These are phyloP conservation scores for Prietella phreatophila DNA, from an alignment of 2,113 vertebrate genomes.

Conservation along the genomic window DNA sequence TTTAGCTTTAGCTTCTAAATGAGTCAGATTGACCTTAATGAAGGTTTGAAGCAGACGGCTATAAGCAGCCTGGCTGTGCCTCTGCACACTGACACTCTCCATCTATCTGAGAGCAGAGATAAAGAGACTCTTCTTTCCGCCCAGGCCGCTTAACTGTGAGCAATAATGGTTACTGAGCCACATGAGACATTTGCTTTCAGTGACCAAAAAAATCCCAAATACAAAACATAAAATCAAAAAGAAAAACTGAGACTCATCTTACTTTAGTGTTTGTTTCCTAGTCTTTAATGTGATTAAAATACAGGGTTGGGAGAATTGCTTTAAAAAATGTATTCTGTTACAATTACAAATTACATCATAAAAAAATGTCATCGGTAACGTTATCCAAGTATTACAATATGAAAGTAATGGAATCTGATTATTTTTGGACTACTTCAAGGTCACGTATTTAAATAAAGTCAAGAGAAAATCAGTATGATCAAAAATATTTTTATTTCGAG, in stretches of 20 bases:
- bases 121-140: constrained; percentile 15
- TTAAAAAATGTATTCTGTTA: too few relatives aligned
- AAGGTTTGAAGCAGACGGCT: constrained; percentile 30
- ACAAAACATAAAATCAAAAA: constrained; percentile 14
- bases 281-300: neutral
- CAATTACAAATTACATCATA: too few relatives aligned
- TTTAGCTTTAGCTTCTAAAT: constrained; percentile 20
- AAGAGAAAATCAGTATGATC: too few relatives aligned
- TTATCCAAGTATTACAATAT: too few relatives aligned
- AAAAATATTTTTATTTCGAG: too few relatives aligned
- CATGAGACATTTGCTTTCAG: constrained; percentile 49
- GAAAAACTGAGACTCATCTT: neutral
- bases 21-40: constrained; percentile 36
- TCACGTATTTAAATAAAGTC: too few relatives aligned
- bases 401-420: too few relatives aligned
- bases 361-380: too few relatives aligned
- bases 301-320: too few relatives aligned
- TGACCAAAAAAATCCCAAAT: neutral
- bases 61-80: constrained; percentile 24
- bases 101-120: constrained; percentile 51
- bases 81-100: constrained; percentile 25
- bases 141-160: constrained; percentile 51
- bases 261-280: neutral
- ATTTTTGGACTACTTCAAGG: too few relatives aligned
- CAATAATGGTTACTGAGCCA: constrained; percentile 52